Percentiles rank a stretch among this genome's conserved stretches.
Conservation (phyloP, 2,888 invertebrate genomes). For the Sarcophaga caerulescens region DNA sequence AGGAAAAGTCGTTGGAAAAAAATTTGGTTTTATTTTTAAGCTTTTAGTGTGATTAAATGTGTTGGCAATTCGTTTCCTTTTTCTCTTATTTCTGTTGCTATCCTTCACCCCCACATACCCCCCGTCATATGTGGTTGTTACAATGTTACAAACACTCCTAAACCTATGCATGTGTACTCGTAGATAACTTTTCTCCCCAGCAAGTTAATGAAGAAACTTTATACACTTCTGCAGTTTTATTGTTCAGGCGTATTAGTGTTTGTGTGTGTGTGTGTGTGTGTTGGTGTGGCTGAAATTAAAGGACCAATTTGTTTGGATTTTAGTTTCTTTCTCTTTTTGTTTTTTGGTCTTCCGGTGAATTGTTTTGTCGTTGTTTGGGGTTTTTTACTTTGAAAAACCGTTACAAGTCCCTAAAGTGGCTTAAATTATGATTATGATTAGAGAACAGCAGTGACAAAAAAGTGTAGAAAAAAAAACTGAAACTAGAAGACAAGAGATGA, state of each 20-base stretch:
- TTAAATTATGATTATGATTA: slow-evolving; percentile 41
- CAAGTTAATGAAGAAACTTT: slow-evolving; percentile 40
- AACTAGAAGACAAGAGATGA: not conserved
- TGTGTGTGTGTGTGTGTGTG: not conserved
- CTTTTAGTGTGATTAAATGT: slow-evolving; percentile 62
- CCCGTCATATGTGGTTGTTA: not conserved
- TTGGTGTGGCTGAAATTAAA: not conserved
- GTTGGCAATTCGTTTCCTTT: not conserved
- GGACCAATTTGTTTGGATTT: slow-evolving; percentile 3
- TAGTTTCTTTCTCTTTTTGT: not conserved
- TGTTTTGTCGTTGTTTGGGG: too few relatives aligned
- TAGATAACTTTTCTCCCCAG: not conserved
- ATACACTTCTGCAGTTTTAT: not conserved
- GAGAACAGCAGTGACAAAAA: not conserved
- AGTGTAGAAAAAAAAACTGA: not conserved
- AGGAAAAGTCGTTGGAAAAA: not conserved
- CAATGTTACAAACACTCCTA: not conserved
- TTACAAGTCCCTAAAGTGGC: slow-evolving; percentile 40
- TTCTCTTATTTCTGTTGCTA: not conserved
- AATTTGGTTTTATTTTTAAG: slow-evolving; percentile 48
- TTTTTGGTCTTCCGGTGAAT: too few relatives aligned
- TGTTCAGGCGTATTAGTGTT: not conserved
- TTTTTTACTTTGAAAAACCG: too few relatives aligned
- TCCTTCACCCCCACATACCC: too few relatives aligned
- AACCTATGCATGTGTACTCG: not conserved